These are phyloP conservation scores for Xestia xanthographa DNA, from an alignment of 2,888 invertebrate genomes.

Conservation along the genomic window DNA sequence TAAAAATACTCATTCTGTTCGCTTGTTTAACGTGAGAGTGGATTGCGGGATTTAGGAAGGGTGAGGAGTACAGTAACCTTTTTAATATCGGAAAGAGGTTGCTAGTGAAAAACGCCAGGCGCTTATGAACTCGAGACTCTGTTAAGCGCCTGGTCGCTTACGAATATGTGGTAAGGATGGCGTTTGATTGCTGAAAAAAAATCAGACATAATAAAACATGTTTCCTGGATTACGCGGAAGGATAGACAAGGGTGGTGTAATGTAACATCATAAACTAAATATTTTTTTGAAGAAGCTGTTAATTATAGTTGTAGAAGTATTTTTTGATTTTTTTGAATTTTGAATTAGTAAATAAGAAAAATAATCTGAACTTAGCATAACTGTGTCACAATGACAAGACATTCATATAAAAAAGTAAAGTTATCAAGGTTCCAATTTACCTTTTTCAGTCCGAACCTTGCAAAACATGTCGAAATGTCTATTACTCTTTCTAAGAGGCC, in stretches of 20 bases:
- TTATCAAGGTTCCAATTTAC: not conserved
- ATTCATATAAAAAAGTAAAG: not conserved
- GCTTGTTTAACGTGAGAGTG: slow-evolving; percentile 30
- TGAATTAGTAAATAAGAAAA: not conserved
- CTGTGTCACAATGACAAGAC: not conserved
- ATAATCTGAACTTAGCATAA: not conserved
- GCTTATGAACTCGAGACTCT: not conserved
- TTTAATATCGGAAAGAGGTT: not conserved
- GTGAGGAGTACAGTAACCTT: not conserved
- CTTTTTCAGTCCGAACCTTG: not conserved
- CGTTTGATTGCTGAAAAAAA: not conserved
- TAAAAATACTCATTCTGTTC: slow-evolving; percentile 41
- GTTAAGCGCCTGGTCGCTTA: not conserved
- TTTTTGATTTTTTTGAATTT: too few relatives aligned
- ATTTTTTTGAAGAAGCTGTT: not conserved
- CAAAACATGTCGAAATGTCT: not conserved
- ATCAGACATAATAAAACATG: not conserved
- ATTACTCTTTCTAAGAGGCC: too few relatives aligned
- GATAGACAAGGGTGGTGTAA: not conserved
- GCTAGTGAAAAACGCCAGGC: not conserved
- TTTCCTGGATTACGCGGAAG: not conserved
- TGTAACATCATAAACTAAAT: not conserved
- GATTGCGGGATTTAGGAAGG: slow-evolving; percentile 17
- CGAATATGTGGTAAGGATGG: not conserved
- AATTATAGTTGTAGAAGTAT: not conserved